A percentile compares a stretch with the other conserved stretches of the same genome.
These are phyloP conservation scores for Lophius piscatorius DNA, from an alignment of 2,113 vertebrate genomes.

Conservation along the genomic window DNA sequence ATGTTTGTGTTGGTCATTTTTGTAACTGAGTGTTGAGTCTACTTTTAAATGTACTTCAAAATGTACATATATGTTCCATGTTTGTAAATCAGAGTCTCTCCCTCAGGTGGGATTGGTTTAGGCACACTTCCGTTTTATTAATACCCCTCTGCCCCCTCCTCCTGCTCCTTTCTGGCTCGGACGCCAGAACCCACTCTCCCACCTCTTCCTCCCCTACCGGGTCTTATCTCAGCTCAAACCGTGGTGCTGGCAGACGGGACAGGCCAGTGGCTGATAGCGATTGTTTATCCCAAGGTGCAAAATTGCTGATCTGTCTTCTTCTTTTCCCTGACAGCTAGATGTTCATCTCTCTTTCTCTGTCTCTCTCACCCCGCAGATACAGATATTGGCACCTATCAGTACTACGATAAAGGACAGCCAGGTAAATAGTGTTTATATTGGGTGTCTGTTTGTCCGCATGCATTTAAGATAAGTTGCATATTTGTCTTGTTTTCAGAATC, in stretches of 20 bases:
- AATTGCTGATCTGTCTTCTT: conserved; percentile 79
- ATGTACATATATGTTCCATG: conserved; percentile 49
- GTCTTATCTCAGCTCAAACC: conserved; percentile 71
- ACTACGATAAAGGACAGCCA: conserved; percentile 89
- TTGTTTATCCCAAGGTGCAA: conserved; percentile 77
- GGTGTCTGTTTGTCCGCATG: conserved; percentile 72
- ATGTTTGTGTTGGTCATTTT: conserved; percentile 23
- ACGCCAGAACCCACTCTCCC: conserved; percentile 15
- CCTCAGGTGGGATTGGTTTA: conserved; percentile 55
- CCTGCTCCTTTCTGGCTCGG: conserved; percentile 23
- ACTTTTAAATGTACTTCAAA: conserved; percentile 51
- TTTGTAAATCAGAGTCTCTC: conserved; percentile 48
- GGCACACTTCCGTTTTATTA: conserved; percentile 71
- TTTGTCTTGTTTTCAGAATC: conserved; percentile 69
- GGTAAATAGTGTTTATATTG: conserved; percentile 84
- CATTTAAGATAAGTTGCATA: conserved; percentile 70
- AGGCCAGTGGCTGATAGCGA: conserved; percentile 76
- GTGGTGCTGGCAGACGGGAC: conserved; percentile 74
- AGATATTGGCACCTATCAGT: conserved; percentile 93
- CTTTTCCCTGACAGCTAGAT: conserved; percentile 74
- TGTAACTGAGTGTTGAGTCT: conserved; percentile 21
- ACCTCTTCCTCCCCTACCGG: conserved; percentile 28
- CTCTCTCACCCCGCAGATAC: conserved; percentile 82
- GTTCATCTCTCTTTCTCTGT: conserved; percentile 64
- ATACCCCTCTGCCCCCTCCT: conserved; percentile 44